phyloP scores from a whole-genome alignment of 2,888 invertebrate species.

The Cantharis rufa region DNA sequence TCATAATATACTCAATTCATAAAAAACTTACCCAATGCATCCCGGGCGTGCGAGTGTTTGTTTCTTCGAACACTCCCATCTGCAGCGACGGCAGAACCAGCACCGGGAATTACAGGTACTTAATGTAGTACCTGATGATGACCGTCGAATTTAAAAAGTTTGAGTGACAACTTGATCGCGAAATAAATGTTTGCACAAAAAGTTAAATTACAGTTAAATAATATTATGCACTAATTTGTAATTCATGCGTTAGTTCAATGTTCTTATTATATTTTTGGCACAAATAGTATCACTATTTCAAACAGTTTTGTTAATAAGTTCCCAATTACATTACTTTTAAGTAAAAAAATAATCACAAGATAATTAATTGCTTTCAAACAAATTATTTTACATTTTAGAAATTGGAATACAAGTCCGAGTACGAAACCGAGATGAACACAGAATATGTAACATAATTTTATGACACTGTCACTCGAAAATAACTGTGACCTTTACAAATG shows the following conservation, averaged over 20 bases:
- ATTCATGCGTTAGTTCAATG: conserved; percentile 11
- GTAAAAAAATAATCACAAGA: not conserved
- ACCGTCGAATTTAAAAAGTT: conserved; percentile 14
- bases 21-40: conserved; percentile 82
- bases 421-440: not conserved
- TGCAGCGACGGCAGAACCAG: conserved; percentile 62
- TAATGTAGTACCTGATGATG: conserved; percentile 20
- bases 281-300: conserved; percentile 29
- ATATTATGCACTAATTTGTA: conserved; percentile 6
- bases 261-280: conserved; percentile 26
- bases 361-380: not conserved
- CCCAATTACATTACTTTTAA: not conserved
- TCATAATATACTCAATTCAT: not conserved
- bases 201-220: not conserved
- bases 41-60: conserved; percentile 77
- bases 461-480: conserved; percentile 5
- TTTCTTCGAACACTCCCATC: conserved; percentile 92
- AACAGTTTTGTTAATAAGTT: conserved; percentile 20
- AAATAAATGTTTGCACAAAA: not conserved
- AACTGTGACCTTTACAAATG: conserved; percentile 9
- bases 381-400: not conserved
- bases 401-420: not conserved
- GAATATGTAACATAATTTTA: conserved; percentile 3
- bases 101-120: conserved; percentile 18
- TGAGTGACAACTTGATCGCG: not conserved